Evolutionary conservation across 1,140 invertebrate species (phyloP), one percentile per base, ranked within the genome.

Genomic region (Tetranychus urticae): DNA sequence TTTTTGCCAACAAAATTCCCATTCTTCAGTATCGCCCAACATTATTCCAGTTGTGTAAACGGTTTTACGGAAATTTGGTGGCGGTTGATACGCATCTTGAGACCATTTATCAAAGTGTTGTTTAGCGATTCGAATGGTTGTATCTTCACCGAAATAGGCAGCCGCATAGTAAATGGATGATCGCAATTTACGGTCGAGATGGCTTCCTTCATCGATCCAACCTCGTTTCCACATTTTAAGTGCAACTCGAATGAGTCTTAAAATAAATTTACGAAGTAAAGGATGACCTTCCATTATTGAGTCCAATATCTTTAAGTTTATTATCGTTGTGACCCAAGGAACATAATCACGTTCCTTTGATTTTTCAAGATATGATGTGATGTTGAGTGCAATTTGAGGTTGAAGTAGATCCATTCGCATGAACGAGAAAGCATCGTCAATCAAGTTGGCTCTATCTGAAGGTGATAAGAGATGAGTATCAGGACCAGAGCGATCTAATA

Each of bases 381-480:
- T 67, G 64, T 81, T 72, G 48, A 87, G 67, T 6, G 84, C 82
- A 42, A 83, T 72, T 1, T 76, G 77, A 6, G 80, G 78, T 65
- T 82, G 80, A 37, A 87, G 66, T 34, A 82, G 71, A 10, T 83
- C 84, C 13, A 83, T 82, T 68, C 84, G 82, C 64, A 68, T 80
- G 2, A 86, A 72, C 0, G 82, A 81, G 67, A 86, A 84, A 1
- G 81, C 82, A 70, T 86, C 84, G 68, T 85, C 83, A 37, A 86
- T 76, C 5, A 86, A 73, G 71, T 77, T 82, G 0, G 83, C 82
- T 62, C 84, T 73, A 70, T 86, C 84, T 8, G 82, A 78, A 4
- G 83, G 76, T 80, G 65, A 86, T 80, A 71, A 64, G 0, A 64
- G 12, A 62, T 61, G 54, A 31, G n/a, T 59, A 39, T 59, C 46